Evolutionary conservation across 1,140 invertebrate species (phyloP).

Genomic region (Calephelis virginiensis): DNA sequence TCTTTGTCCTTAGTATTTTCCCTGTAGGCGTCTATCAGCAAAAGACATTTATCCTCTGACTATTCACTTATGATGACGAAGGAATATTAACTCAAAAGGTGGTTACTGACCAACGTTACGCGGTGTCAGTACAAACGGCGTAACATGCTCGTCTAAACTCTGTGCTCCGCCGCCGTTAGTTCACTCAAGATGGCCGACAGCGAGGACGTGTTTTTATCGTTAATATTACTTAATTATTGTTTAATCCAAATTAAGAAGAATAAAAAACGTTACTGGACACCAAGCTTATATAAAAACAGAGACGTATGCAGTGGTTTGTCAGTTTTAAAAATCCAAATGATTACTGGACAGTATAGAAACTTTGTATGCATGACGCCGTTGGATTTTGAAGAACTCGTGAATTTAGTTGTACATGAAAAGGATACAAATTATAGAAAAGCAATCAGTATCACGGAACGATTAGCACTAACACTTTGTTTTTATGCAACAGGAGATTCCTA

Average conservation of each 20-base stretch:
- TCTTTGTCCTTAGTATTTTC: too few relatives aligned
- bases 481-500: constrained; percentile 37
- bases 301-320: constrained; percentile 25
- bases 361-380: constrained; percentile 30
- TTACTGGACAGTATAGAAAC: constrained; percentile 35
- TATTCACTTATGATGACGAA: too few relatives aligned
- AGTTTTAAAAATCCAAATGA: constrained; percentile 12
- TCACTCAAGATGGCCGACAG: constrained; percentile 26
- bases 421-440: constrained; percentile 34
- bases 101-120: constrained; percentile 30
- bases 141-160: constrained; percentile 34
- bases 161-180: constrained; percentile 24
- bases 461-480: constrained; percentile 35
- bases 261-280: too few relatives aligned
- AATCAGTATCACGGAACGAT: constrained; percentile 34
- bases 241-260: constrained; percentile 26
- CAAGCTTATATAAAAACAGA: constrained; percentile 1
- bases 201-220: constrained; percentile 29
- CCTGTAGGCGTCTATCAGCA: too few relatives aligned
- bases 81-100: constrained; percentile 24
- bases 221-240: constrained; percentile 35
- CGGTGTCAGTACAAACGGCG: constrained; percentile 33
- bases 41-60: too few relatives aligned
- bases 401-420: constrained; percentile 29
- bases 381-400: constrained; percentile 33